Base-by-base conservation (phyloP, 1,140 invertebrate species). In the Drosophila erecta region DNA sequence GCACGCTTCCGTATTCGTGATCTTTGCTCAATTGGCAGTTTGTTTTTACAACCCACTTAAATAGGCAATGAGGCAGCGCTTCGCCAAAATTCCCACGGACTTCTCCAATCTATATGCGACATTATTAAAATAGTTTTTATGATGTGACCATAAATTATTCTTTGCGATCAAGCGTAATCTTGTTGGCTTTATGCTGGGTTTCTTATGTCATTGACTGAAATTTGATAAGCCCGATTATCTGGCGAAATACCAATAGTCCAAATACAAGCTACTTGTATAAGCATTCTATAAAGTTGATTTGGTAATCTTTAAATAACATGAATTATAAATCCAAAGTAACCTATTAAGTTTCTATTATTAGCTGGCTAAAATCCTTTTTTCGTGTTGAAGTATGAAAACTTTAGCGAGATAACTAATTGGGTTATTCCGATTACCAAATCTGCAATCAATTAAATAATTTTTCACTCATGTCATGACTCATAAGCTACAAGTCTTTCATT, bases 41-140 rank as follows among this genome's bases (percentile, higher is more conserved):
- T 73, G 46, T 14, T 8, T 74, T 74, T 78, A 70, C 57, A 33
- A 40, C 37, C 27, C 38, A 22, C 49, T 81, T 85, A 86, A 85
- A 85, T 73, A 76, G 65, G 7, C 33, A 47, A 12, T 6, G 37
- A 5, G 14, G 4, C 14, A 4, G 37, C 37, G n/a, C 55, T 43
- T 53, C 49, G 20, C 12, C 46, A 49, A 30, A 59, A 41, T 78
- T 86, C 70, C 61, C 69, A 87, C 65, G 65, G 71, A 50, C 70
- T 87, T 81, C 37, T 38, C 24, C 27, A 81, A 81, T 86, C 81
- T 69, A 61, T 46, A 47, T 38, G 33, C 30, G 35, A 74, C 55
- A 76, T 60, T 40, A 54, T 67, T 59, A 38, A 50, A 59, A 49
- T 47, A 76, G 66, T 76, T 76, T 76, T 76, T 76, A 76, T 76